A percentile compares a stretch with the other conserved stretches of the same genome.
These are phyloP conservation scores for Ethmia dodecea DNA, from an alignment of 2,888 invertebrate genomes.

Conservation along the genomic window DNA sequence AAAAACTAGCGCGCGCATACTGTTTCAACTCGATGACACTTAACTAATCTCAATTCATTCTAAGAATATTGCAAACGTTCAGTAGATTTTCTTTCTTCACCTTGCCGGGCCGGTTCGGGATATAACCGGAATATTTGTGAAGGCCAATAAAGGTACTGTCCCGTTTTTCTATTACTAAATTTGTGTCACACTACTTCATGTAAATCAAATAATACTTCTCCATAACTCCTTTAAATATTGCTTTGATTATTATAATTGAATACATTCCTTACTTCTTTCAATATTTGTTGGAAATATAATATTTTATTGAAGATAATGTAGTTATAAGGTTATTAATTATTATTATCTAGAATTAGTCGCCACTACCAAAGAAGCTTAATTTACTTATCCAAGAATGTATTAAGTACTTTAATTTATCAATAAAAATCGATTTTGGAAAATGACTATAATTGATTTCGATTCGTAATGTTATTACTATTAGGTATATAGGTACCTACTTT, in stretches of 20 bases:
- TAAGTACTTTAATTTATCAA: not conserved
- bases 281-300: slow-evolving; percentile 48
- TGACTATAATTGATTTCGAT: not conserved
- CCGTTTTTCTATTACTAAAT: slow-evolving; percentile 48
- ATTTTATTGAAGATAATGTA: slow-evolving; percentile 53
- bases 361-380: slow-evolving; percentile 30
- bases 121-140: no score
- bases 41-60: no score
- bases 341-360: slow-evolving; percentile 32
- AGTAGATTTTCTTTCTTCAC: no score
- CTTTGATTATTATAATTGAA: no score
- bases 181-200: slow-evolving; percentile 51
- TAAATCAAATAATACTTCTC: slow-evolving; percentile 22
- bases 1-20: no score
- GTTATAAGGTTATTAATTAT: slow-evolving; percentile 46
- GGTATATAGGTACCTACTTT: no score
- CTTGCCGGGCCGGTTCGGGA: no score
- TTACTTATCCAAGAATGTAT: slow-evolving; percentile 1
- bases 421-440: not conserved
- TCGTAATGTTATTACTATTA: no score
- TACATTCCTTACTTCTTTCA: slow-evolving; percentile 47
- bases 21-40: no score
- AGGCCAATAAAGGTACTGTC: slow-evolving; percentile 46
- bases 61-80: no score
- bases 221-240: slow-evolving; percentile 23